Evolutionary conservation across 2,888 invertebrate genomes (phyloP).

Genomic region (Volucella bombylans): DNA sequence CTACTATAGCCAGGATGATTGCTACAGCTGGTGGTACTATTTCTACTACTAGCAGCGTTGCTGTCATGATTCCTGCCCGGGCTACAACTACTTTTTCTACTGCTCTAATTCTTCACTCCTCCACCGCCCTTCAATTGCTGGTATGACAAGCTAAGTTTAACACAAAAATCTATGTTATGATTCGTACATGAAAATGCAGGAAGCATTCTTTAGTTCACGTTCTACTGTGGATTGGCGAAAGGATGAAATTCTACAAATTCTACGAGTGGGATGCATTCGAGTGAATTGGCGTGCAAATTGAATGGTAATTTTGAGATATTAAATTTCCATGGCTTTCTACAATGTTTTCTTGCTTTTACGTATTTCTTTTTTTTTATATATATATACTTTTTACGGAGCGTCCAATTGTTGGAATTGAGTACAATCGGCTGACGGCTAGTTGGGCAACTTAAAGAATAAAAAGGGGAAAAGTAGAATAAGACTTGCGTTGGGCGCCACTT

Average conservation of each 20-base stretch:
- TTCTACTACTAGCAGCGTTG: background rate
- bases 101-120: background rate
- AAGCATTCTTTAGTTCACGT: conserved; percentile 39
- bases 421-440: too few relatives aligned
- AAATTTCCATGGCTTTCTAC: conserved; percentile 50
- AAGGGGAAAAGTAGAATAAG: too few relatives aligned
- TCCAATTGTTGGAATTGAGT: too few relatives aligned
- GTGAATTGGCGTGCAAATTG: conserved; percentile 69
- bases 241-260: conserved; percentile 62
- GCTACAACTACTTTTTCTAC: too few relatives aligned
- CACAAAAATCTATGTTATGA: conserved; percentile 64
- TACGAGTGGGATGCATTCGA: conserved; percentile 66
- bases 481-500: too few relatives aligned
- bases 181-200: conserved; percentile 50
- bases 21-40: background rate
- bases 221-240: conserved; percentile 54
- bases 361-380: background rate
- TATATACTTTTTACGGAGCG: too few relatives aligned
- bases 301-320: conserved; percentile 70
- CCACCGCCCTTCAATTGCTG: conserved; percentile 2
- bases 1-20: conserved; percentile 49
- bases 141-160: conserved; percentile 62
- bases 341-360: background rate
- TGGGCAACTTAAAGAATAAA: too few relatives aligned
- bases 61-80: too few relatives aligned